Conservation (phyloP, 2,113 vertebrate genomes). For the Hoplias malabaricus region DNA sequence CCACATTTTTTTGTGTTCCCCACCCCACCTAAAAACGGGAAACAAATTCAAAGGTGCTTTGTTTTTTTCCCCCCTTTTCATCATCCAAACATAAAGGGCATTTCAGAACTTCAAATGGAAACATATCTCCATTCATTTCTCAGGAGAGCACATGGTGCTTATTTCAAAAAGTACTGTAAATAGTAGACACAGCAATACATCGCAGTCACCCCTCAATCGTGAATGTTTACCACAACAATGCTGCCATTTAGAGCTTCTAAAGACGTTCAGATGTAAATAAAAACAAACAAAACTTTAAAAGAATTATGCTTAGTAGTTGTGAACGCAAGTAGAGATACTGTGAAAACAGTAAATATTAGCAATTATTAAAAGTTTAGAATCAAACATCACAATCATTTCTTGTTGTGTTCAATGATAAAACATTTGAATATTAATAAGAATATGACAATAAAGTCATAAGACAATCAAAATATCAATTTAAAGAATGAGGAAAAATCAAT, state of each 20-base stretch:
- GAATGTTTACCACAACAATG: neutral
- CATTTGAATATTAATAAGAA: too few relatives aligned
- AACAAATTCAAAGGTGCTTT: neutral
- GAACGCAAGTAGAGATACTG: too few relatives aligned
- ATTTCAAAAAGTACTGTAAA: constrained; percentile 5
- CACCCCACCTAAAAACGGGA: constrained; percentile 1
- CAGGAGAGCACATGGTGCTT: constrained; percentile 3
- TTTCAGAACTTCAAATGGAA: constrained; percentile 6
- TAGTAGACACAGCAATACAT: neutral
- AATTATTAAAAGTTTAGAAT: too few relatives aligned
- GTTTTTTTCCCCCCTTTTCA: constrained; percentile 21
- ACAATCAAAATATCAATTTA: too few relatives aligned
- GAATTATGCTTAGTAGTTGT: too few relatives aligned
- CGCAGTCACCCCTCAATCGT: neutral
- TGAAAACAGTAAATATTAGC: too few relatives aligned
- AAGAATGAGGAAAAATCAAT: too few relatives aligned
- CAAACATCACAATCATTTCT: too few relatives aligned
- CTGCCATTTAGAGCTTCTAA: neutral
- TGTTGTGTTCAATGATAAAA: too few relatives aligned
- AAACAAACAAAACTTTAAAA: neutral
- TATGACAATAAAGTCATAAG: too few relatives aligned
- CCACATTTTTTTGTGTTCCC: neutral
- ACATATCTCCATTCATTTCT: neutral
- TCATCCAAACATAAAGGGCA: constrained; percentile 1
- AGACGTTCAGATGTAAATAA: neutral